Conservation (phyloP, 2,113 vertebrate species). For the Dicentrarchus labrax region DNA sequence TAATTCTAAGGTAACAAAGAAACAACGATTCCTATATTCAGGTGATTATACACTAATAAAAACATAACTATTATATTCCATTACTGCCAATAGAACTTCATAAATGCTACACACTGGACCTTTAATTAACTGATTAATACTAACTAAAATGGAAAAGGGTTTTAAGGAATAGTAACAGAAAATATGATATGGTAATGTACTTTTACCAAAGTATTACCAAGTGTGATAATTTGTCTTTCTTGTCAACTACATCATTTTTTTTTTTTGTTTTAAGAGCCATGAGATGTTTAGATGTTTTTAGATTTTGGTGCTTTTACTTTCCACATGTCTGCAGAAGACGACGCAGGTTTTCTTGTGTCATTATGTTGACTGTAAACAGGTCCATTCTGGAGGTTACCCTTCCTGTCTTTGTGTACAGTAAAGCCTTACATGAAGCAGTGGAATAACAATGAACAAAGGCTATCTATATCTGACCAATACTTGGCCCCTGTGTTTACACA, state of each 20-base stretch:
- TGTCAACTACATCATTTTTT: background rate
- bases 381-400: constrained; percentile 3
- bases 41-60: too few species aligned
- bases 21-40: too few species aligned
- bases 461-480: constrained; percentile 51
- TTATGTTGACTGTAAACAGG: constrained; percentile 19
- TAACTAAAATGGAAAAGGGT: background rate
- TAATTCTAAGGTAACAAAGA: too few species aligned
- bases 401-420: constrained; percentile 23
- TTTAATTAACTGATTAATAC: background rate
- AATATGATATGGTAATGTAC: background rate
- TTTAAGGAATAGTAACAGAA: background rate
- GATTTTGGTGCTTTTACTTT: constrained; percentile 13
- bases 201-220: too few species aligned
- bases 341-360: background rate
- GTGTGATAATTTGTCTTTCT: too few species aligned
- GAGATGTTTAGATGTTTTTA: background rate
- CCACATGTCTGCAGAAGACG: background rate
- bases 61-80: too few species aligned
- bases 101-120: too few species aligned
- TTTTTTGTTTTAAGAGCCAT: background rate
- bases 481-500: constrained; percentile 37
- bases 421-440: constrained; percentile 36
- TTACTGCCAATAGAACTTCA: too few species aligned
- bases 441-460: constrained; percentile 27